A percentile compares a stretch with the other conserved stretches of the same genome.
Conservation (phyloP, 2,888 invertebrate genomes). For the Tetragonisca angustula region DNA sequence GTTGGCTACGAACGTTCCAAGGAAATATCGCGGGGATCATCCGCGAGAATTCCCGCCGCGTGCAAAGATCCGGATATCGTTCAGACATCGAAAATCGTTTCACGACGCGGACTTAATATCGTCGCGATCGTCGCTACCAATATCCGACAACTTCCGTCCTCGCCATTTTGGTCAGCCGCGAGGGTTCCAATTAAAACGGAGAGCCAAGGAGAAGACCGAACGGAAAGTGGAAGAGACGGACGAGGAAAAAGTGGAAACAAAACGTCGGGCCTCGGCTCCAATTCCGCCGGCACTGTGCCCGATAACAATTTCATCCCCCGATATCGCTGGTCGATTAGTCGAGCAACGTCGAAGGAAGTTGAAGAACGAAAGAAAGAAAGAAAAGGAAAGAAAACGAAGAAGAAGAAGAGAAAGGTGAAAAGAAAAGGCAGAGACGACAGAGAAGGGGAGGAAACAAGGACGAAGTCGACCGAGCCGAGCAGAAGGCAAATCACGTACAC, state of each 20-base stretch:
- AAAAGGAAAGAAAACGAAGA: background rate
- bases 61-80: background rate
- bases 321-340: constrained; percentile 56
- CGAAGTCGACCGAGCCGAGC: constrained; percentile 39
- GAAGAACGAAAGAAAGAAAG: background rate
- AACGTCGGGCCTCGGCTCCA: constrained; percentile 19
- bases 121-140: constrained; percentile 18
- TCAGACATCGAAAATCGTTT: constrained; percentile 26
- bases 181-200: constrained; percentile 18
- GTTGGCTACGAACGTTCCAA: background rate
- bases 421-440: background rate
- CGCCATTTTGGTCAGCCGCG: constrained; percentile 35
- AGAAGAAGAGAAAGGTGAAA: constrained; percentile 12
- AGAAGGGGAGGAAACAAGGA: constrained; percentile 21
- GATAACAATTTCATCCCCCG: constrained; percentile 51
- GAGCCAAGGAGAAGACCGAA: background rate
- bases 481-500: constrained; percentile 74
- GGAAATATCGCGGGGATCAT: background rate
- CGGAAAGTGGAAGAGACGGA: background rate
- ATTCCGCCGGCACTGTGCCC: constrained; percentile 29
- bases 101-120: constrained; percentile 18
- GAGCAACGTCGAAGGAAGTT: constrained; percentile 38
- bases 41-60: background rate
- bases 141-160: constrained; percentile 7
- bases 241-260: background rate